Conservation (phyloP, 2,113 vertebrate genomes). For the Emydura subglobosa region DNA sequence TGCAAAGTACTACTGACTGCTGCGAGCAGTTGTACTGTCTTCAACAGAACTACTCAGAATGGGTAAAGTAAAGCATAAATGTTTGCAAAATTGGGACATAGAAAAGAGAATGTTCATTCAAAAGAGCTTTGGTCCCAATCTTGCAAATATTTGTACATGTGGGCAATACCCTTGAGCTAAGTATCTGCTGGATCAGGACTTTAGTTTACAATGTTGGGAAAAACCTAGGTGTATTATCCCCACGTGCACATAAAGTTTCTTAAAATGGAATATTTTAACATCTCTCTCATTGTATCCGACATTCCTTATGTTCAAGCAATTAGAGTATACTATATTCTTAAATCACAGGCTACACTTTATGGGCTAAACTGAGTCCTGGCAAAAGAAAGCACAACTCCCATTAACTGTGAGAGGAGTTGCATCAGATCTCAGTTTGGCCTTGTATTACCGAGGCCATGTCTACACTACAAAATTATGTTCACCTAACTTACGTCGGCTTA, state of each 20-base stretch:
- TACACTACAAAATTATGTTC: not conserved
- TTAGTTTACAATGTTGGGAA: not conserved
- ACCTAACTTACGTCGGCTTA: not conserved
- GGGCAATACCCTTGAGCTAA: not conserved
- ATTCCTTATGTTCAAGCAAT: not conserved
- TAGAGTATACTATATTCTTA: not conserved
- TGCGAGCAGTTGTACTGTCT: not conserved
- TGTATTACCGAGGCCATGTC: not conserved
- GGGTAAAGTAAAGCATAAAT: not conserved
- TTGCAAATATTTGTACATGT: not conserved
- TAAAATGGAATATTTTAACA: not conserved
- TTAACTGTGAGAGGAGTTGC: not conserved
- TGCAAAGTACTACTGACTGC: not conserved
- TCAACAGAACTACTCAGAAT: not conserved
- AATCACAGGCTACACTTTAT: not conserved
- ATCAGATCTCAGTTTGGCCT: not conserved
- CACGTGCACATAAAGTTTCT: not conserved
- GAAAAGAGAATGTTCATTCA: not conserved
- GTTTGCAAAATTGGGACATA: not conserved
- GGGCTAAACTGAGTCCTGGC: not conserved
- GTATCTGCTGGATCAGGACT: not conserved
- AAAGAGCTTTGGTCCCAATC: not conserved
- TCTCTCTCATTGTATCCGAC: not conserved
- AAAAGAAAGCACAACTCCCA: not conserved
- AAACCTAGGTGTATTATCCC: not conserved